A percentile compares a stretch with the other conserved stretches of the same genome.
phyloP scores from a whole-genome alignment of 2,797 vertebrate species.

The Acipenser ruthenus region DNA sequence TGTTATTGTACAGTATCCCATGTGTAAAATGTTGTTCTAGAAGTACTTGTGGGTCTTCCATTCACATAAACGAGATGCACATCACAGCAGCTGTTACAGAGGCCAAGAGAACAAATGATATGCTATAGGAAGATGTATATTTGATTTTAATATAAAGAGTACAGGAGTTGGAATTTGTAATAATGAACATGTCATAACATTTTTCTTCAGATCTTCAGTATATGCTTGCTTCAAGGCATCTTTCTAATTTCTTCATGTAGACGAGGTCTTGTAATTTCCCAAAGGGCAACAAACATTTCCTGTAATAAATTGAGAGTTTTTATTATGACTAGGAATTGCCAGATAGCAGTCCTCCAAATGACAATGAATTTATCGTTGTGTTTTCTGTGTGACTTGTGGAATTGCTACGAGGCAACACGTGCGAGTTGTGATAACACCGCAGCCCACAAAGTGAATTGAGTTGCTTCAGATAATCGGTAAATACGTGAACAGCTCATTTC shows the following conservation, averaged over 20 bases:
- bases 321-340: constrained; percentile 35
- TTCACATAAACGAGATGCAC: too few relatives aligned
- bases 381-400: constrained; percentile 23
- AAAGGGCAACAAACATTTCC: constrained; percentile 25
- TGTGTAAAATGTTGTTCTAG: too few relatives aligned
- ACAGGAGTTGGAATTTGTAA: too few relatives aligned
- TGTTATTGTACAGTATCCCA: too few relatives aligned
- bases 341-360: constrained; percentile 32
- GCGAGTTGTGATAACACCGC: constrained; percentile 40
- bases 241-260: constrained; percentile 28
- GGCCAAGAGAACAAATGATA: too few relatives aligned
- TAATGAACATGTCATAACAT: too few relatives aligned
- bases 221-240: too few relatives aligned
- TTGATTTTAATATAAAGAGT: too few relatives aligned
- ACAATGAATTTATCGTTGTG: constrained; percentile 15
- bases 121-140: too few relatives aligned
- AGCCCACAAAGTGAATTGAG: constrained; percentile 18
- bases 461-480: neutral
- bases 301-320: constrained; percentile 18
- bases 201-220: too few relatives aligned
- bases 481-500: neutral
- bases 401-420: constrained; percentile 38
- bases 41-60: too few relatives aligned
- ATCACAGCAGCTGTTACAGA: too few relatives aligned
- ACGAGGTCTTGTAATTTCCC: constrained; percentile 30